These are phyloP conservation scores for Lucinisca nassula DNA, from an alignment of 2,888 invertebrate genomes.

Conservation along the genomic window DNA sequence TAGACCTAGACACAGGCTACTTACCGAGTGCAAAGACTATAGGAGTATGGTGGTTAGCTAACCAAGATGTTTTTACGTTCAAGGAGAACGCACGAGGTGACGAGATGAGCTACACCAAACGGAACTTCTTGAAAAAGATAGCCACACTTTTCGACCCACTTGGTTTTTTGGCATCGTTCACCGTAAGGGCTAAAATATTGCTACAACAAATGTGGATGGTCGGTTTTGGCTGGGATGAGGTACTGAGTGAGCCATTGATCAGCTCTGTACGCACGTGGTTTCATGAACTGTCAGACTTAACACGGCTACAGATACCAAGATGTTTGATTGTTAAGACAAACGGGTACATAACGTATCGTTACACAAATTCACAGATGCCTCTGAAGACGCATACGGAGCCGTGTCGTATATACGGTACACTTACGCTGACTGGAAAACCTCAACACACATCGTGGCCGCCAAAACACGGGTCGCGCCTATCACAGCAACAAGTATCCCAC, in stretches of 20 bases:
- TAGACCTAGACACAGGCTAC: too few relatives aligned
- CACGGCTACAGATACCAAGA: conserved; percentile 43
- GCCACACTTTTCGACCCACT: conserved; percentile 83
- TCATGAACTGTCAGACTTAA: background rate
- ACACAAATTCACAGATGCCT: conserved; percentile 56
- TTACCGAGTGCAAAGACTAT: too few relatives aligned
- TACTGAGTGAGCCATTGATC: conserved; percentile 39
- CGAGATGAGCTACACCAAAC: too few relatives aligned
- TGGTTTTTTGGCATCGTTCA: conserved; percentile 76
- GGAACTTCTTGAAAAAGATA: too few relatives aligned
- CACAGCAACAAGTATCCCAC: background rate
- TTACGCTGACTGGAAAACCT: background rate
- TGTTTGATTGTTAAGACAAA: conserved; percentile 26
- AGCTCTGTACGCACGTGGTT: conserved; percentile 24
- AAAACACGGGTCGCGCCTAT: conserved; percentile 45
- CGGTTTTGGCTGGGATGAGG: conserved; percentile 77
- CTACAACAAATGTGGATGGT: conserved; percentile 76
- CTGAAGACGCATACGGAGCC: conserved; percentile 41
- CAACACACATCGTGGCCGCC: conserved; percentile 13
- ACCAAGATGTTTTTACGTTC: too few relatives aligned
- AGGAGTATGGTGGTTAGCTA: too few relatives aligned
- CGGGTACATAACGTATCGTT: background rate
- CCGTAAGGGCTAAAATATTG: conserved; percentile 74
- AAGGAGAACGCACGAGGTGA: too few relatives aligned
- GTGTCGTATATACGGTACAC: conserved; percentile 35